Evolutionary conservation across 2,888 invertebrate genomes (phyloP), one percentile per base, ranked within the genome.

Genomic region (Artemia sinica): DNA sequence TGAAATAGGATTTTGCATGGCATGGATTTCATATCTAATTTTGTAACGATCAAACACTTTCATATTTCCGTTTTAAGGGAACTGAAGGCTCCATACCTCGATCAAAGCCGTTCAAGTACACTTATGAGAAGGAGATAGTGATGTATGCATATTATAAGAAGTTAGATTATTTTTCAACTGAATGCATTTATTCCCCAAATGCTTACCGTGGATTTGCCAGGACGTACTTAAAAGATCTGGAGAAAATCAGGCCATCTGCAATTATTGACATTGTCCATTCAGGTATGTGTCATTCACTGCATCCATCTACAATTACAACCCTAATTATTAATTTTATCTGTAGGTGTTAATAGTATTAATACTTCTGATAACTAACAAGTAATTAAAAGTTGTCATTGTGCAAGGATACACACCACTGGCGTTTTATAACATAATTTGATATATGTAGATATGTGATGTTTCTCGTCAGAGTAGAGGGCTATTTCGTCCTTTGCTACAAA

Each of bases 111-210:
- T 84, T 97, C 63, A 97, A 97, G 77, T 97, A 96, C 77, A 87
- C 93, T 0, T 98, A 96, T 77, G 98, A 98, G 78, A 97, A 97
- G 76, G 98, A 98, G 81, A 98, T 98, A 76, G 98, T 97, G 0
- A 93, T 96, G 92, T 96, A 98, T 80, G 97, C 98, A 0, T 91
- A 97, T 77, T 96, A 91, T 77, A 91, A 92, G 77, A 89, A 91
- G 75, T 80, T 98, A 49, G 87, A 96, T 10, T 98, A 98, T 77
- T 99, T 98, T 79, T 96, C 96, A 3, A 98, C 98, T 0, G 98
- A 99, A 79, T 98, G 98, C 80, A 86, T 94, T 67, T 98, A 96
- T 81, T 92, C 97, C 2, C 98, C 98, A 0, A 94, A 98, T 80
- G 96, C 98, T 0, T 96, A 96, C 77, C 83, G 95, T 75, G 94